A percentile compares a stretch with the other conserved stretches of the same genome.
Conservation (phyloP, 2,888 invertebrate species). For the Drosophila paranaensis region DNA sequence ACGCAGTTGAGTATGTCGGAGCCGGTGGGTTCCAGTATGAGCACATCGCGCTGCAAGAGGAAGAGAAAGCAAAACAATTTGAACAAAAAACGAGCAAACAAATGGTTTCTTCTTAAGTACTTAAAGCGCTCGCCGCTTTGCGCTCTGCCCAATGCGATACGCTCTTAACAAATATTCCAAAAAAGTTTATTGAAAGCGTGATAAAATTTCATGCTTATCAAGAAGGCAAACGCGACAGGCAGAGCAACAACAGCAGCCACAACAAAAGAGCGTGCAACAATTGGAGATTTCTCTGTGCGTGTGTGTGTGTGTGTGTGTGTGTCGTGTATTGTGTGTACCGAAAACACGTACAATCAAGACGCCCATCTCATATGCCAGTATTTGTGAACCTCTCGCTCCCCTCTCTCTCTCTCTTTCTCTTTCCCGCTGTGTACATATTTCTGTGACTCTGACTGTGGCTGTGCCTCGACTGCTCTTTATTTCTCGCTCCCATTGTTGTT, state of each 20-base stretch:
- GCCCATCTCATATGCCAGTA: conserved; percentile 38
- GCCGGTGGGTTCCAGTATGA: conserved; percentile 93
- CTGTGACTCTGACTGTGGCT: conserved; percentile 11
- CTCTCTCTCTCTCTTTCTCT: background rate
- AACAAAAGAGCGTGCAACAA: conserved; percentile 66
- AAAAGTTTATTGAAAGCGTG: conserved; percentile 82
- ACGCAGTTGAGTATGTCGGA: conserved; percentile 94
- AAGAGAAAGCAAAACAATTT: background rate
- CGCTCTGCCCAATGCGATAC: conserved; percentile 33
- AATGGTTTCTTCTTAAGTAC: conserved; percentile 9
- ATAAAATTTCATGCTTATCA: conserved; percentile 80
- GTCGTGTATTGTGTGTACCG: conserved; percentile 29
- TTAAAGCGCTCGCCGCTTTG: conserved; percentile 5
- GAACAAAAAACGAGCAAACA: conserved; percentile 1
- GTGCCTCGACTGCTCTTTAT: conserved; percentile 18
- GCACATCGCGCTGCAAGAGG: conserved; percentile 90
- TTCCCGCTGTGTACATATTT: background rate
- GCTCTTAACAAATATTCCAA: conserved; percentile 62
- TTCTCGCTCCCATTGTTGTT: conserved; percentile 23
- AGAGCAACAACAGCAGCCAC: conserved; percentile 24
- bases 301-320: conserved; percentile 26
- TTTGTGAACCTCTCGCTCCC: background rate
- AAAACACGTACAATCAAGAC: conserved; percentile 59
- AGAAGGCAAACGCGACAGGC: conserved; percentile 47
- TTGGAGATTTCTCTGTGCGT: conserved; percentile 42